These are phyloP conservation scores for Grammomys surdaster DNA, from an alignment of 2,113 vertebrate genomes.

Conservation along the genomic window DNA sequence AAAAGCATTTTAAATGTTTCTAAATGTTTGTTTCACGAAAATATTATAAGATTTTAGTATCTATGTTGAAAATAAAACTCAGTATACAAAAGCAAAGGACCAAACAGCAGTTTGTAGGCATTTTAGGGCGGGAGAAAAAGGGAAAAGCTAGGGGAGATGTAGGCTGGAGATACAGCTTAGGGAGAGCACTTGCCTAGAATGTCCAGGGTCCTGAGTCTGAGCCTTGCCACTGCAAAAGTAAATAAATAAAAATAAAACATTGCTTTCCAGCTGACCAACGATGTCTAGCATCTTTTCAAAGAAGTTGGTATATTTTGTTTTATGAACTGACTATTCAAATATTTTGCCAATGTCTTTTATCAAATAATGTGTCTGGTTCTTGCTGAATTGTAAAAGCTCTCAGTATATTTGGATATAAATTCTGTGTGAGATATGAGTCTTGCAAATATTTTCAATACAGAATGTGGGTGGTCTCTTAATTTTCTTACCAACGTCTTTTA, in stretches of 20 bases:
- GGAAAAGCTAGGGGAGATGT: too few species aligned
- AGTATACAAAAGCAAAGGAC: neutral
- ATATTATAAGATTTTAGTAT: neutral
- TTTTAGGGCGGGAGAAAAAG: neutral
- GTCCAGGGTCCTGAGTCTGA: neutral
- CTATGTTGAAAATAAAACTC: neutral
- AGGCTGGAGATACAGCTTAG: neutral
- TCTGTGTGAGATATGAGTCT: neutral
- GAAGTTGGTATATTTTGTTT: neutral
- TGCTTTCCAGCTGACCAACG: neutral
- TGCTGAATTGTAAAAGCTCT: neutral
- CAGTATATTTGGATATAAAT: neutral
- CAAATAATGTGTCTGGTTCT: constrained; percentile 18
- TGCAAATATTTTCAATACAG: constrained; percentile 13
- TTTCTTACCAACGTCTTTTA: neutral
- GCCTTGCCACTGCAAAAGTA: neutral
- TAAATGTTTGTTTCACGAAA: neutral
- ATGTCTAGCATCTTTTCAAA: neutral
- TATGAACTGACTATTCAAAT: neutral
- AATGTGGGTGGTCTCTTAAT: neutral
- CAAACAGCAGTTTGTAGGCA: neutral
- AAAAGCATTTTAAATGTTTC: neutral
- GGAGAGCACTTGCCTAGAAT: neutral
- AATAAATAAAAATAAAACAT: neutral
- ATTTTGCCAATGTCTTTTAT: neutral